These are phyloP conservation scores for Apis dorsata DNA, from an alignment of 1,140 invertebrate species.

Conservation along the genomic window DNA sequence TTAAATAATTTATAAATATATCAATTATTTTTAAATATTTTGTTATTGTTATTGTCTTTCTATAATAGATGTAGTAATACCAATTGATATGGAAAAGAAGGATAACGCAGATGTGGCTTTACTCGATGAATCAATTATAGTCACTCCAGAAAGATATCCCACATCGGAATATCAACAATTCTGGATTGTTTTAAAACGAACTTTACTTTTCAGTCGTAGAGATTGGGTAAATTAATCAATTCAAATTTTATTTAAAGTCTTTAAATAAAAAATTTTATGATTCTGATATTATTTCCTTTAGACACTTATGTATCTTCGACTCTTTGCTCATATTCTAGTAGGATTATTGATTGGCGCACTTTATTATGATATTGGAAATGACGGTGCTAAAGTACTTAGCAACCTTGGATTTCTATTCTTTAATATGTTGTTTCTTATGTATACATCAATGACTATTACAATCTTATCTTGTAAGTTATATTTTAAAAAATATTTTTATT, in stretches of 20 bases:
- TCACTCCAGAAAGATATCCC: slow-evolving; percentile 86
- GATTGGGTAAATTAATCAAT: slow-evolving; percentile 86
- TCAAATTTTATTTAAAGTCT: background rate
- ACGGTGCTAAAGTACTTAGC: slow-evolving; percentile 96
- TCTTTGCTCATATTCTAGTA: slow-evolving; percentile 95
- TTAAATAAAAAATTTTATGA: slow-evolving; percentile 2
- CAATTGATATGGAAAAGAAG: slow-evolving; percentile 82
- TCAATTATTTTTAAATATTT: background rate
- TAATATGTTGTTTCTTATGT: slow-evolving; percentile 99
- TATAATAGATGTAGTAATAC: slow-evolving; percentile 80
- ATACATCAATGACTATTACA: slow-evolving; percentile 98
- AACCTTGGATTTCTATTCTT: slow-evolving; percentile 98
- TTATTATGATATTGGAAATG: slow-evolving; percentile 96
- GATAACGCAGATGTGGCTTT: slow-evolving; percentile 85
- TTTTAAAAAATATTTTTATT: background rate
- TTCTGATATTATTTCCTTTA: slow-evolving; percentile 74
- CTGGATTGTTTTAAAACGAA: slow-evolving; percentile 89
- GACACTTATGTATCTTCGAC: slow-evolving; percentile 96
- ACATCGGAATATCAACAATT: slow-evolving; percentile 89
- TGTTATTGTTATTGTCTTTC: background rate
- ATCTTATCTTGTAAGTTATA: slow-evolving; percentile 91
- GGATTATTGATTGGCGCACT: slow-evolving; percentile 95
- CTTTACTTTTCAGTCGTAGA: slow-evolving; percentile 88
- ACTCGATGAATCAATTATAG: slow-evolving; percentile 81
- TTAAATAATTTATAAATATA: background rate